phyloP scores from a whole-genome alignment of 2,113 vertebrate species.

The Megalops atlanticus region DNA sequence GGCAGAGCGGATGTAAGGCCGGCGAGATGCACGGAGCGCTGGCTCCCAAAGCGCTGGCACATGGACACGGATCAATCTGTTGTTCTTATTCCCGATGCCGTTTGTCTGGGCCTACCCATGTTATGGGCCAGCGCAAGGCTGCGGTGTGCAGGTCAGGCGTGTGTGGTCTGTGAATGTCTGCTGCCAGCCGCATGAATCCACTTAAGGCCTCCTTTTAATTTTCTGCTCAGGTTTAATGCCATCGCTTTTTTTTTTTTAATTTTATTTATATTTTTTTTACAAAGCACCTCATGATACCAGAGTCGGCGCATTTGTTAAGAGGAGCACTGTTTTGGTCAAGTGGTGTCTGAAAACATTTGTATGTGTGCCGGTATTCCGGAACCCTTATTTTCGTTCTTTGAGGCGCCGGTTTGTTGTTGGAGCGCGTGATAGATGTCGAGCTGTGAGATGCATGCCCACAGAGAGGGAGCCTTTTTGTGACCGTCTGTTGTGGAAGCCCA shows the following conservation, averaged over 20 bases:
- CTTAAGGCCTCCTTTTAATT: neutral
- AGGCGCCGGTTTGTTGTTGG: no score
- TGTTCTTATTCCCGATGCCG: neutral
- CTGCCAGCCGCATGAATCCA: neutral
- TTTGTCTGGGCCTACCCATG: neutral
- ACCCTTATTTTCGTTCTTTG: neutral
- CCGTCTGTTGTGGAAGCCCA: neutral
- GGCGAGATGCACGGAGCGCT: neutral
- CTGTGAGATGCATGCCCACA: no score
- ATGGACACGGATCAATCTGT: slow-evolving; percentile 8
- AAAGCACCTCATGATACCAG: neutral
- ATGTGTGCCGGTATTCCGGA: neutral
- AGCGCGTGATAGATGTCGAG: no score
- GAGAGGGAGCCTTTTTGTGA: no score
- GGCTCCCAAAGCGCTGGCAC: neutral
- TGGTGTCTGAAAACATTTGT: neutral
- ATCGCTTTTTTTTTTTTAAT: neutral
- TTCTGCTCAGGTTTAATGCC: neutral
- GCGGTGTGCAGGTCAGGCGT: neutral
- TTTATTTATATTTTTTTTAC: neutral
- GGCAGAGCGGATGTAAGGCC: neutral
- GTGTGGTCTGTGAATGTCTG: neutral
- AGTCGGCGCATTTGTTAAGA: neutral
- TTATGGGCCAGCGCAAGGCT: neutral
- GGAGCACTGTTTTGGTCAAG: neutral